phyloP scores from a whole-genome alignment of 1,140 invertebrate genomes.

The Rhopalosiphum maidis region DNA sequence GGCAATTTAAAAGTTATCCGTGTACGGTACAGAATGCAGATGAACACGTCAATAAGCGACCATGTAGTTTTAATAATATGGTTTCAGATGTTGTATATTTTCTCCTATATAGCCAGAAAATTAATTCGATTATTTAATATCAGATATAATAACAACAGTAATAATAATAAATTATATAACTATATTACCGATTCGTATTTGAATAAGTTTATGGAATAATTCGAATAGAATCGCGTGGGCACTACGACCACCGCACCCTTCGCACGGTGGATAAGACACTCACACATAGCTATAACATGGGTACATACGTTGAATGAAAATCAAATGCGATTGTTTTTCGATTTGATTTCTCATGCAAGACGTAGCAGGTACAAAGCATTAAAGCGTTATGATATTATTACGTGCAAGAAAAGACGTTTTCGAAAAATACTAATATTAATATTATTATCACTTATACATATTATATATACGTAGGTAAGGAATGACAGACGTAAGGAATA shows the following conservation, averaged over 20 bases:
- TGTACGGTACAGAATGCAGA: not conserved
- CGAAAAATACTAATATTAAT: not conserved
- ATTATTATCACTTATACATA: not conserved
- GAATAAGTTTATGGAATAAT: slow-evolving; percentile 22
- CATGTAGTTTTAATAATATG: not conserved
- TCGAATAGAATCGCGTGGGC: slow-evolving; percentile 11
- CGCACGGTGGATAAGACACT: not conserved
- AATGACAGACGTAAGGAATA: not conserved
- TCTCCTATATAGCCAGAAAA: not conserved
- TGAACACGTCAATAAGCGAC: not conserved
- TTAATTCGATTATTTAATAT: slow-evolving; percentile 30
- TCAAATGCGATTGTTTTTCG: slow-evolving; percentile 34
- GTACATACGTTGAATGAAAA: not conserved
- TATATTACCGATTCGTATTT: slow-evolving; percentile 19
- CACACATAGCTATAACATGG: not conserved
- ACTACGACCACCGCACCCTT: not conserved
- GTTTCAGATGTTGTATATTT: not conserved
- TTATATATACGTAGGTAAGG: not conserved
- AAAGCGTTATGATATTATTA: not conserved
- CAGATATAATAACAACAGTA: not conserved
- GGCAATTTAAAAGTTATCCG: not conserved
- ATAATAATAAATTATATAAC: slow-evolving; percentile 18
- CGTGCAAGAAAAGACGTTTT: not conserved
- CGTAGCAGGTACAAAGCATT: not conserved
- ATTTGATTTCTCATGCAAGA: not conserved